Evolutionary conservation across 1,140 invertebrate genomes (phyloP).

Genomic region (Helicorthomorpha holstii): DNA sequence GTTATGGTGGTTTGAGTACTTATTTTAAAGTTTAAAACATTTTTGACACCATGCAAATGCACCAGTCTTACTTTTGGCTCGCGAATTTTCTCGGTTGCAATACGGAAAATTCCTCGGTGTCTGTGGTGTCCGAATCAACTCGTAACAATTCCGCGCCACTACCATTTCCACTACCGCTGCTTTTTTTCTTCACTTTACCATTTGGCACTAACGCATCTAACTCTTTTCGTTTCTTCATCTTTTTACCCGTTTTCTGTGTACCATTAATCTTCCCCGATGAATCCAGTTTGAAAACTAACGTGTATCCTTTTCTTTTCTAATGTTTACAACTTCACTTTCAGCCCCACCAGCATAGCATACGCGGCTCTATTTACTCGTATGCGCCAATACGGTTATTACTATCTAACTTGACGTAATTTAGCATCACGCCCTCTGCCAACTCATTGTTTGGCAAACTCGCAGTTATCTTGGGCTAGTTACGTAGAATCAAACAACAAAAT

Average conservation of each 20-base stretch:
- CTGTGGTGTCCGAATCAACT: constrained; percentile 23
- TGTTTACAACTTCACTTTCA: no score
- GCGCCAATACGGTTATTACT: not conserved
- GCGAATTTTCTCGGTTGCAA: constrained; percentile 10
- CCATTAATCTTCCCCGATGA: constrained; percentile 16
- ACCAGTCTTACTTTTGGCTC: constrained; percentile 10
- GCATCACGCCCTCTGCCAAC: no score
- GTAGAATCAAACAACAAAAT: no score
- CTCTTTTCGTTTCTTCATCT: constrained; percentile 30
- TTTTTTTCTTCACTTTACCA: constrained; percentile 20
- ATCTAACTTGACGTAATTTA: no score
- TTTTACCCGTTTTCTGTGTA: constrained; percentile 26
- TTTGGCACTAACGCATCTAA: constrained; percentile 27
- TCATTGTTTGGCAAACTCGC: no score
- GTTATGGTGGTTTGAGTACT: no score
- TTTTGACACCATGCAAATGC: not conserved
- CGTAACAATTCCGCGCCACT: constrained; percentile 20
- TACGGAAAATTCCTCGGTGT: constrained; percentile 24
- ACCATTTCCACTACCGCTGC: constrained; percentile 6
- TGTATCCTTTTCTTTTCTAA: no score
- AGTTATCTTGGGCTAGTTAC: no score
- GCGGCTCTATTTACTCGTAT: not conserved
- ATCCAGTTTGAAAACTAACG: constrained; percentile 2
- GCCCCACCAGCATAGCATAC: not conserved
- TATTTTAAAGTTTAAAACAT: no score